Evolutionary conservation across 2,797 vertebrate species (phyloP).

Genomic region (Dromococcyx pavoninus): DNA sequence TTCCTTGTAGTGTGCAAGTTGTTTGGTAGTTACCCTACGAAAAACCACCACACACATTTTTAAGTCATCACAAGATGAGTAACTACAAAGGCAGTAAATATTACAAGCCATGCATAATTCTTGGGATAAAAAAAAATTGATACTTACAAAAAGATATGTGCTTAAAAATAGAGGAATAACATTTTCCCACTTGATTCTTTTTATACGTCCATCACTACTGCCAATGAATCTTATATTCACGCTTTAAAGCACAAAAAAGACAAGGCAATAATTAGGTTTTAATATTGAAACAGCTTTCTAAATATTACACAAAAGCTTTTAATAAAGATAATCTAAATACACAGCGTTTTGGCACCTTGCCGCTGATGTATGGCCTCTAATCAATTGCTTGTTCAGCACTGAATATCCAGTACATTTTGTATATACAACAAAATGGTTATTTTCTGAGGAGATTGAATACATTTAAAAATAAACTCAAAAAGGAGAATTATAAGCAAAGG

Average conservation of each 20-base stretch:
- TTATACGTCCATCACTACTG: neutral
- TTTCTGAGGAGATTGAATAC: neutral
- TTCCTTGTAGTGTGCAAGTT: rapidly evolving
- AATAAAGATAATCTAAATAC: neutral
- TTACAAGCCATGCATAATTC: neutral
- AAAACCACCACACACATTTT: neutral
- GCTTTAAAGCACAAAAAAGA: neutral
- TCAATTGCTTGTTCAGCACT: neutral
- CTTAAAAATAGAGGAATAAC: neutral
- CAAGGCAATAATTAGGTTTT: neutral
- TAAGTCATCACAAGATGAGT: neutral
- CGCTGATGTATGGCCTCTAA: neutral
- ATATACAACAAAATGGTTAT: neutral
- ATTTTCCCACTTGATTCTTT: neutral
- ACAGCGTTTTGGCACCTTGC: neutral
- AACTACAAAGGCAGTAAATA: neutral
- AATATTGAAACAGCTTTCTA: neutral
- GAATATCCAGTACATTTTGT: neutral
- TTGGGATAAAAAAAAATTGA: neutral
- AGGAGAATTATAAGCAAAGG: neutral
- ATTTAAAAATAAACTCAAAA: neutral
- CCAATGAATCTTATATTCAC: neutral
- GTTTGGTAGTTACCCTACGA: neutral
- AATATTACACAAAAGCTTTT: neutral
- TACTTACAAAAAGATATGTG: neutral